Base-by-base conservation (phyloP, 2,797 vertebrate genomes). In the Sebastes nivosus region DNA sequence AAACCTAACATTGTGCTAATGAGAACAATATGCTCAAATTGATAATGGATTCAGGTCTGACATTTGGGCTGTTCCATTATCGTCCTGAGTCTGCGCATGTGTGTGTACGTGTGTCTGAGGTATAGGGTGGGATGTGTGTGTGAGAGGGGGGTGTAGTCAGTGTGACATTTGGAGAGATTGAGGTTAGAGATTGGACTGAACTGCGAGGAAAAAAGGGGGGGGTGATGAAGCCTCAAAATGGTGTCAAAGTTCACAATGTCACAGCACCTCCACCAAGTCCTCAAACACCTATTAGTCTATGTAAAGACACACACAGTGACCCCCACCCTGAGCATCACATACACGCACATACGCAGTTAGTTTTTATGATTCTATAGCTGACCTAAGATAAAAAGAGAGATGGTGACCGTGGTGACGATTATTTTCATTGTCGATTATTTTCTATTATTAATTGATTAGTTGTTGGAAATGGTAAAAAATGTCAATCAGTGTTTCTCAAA, bases 201-300 rank as follows among this genome's bases (percentile, higher is more conserved):
- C 69, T 71, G 64, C 4, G 12, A 32, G 61, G n/a, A 69, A 60
- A 70, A 42, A 81, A 36, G 18, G 14, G 42, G 16, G 18, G 24
- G 54, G 70, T 24, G 59, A 20, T 68, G 69, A 61, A 77, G 52
- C 80, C 42, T 83, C 50, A 69, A 88, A 89, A 88, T 84, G 79
- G 72, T 75, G 90, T 92, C 87, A 92, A 74, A 88, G 90, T 88
- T 93, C 87, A 92, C n/a, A 58, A 52, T 72, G 81, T 86, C 74
- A 81, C 11, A 25, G 55, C 32, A 18, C 24, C 61, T 69, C 54
- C 11, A 57, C 42, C 65, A 72, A 63, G 77, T 84, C 76, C 67
- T 88, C 81, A 92, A 90, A 91, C 84, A 93, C 36, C 70, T 77
- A 93, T 91, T 88, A 88, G 82, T 88, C 81, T 88, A 75, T 85